Evolutionary conservation across 2,113 vertebrate species (phyloP).

Genomic region (Paradisaea rubra): DNA sequence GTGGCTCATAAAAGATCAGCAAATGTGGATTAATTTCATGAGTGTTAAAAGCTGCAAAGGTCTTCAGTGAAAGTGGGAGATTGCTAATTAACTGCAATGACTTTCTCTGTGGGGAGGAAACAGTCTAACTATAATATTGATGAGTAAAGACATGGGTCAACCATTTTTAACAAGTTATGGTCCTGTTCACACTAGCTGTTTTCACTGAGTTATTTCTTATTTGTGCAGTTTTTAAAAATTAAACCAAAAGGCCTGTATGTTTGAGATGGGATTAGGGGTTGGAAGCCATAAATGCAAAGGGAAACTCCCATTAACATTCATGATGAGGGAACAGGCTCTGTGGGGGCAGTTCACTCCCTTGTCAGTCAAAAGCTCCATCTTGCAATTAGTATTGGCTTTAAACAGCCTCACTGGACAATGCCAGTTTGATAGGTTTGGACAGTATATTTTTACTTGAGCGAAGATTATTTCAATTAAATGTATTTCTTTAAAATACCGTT

Average conservation of each 20-base stretch:
- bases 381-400: neutral
- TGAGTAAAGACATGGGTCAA: neutral
- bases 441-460: neutral
- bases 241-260: neutral
- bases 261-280: neutral
- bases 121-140: fast-evolving
- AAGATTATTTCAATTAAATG: neutral
- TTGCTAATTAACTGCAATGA: neutral
- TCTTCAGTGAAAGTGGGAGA: neutral
- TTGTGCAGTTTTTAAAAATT: neutral
- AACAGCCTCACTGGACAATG: neutral
- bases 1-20: neutral
- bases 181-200: neutral
- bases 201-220: neutral
- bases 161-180: neutral
- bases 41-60: neutral
- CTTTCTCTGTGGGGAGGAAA: neutral
- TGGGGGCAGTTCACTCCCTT: neutral
- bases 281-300: neutral
- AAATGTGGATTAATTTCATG: neutral
- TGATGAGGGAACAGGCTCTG: neutral
- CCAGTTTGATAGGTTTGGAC: neutral
- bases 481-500: neutral
- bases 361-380: neutral
- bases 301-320: neutral